Percentiles rank a stretch among this genome's conserved stretches.
Conservation (phyloP, 30 jellyfish, hydroid and myxozoan genomes). For the Aurelia aurita region DNA sequence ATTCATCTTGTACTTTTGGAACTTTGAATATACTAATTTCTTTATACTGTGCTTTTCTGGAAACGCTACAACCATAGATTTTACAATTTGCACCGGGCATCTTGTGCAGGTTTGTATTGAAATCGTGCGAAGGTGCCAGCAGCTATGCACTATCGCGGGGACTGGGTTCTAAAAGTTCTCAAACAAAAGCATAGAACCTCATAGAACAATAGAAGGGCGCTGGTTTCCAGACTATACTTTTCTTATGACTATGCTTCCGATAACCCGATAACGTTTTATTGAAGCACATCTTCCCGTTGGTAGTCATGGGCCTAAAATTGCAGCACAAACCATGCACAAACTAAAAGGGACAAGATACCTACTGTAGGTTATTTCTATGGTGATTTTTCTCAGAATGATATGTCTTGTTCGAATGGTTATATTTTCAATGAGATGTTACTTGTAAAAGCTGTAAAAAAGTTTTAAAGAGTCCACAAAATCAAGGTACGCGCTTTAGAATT, state of each 20-base stretch:
- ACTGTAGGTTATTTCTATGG: too few species aligned
- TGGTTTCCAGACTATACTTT: conserved; percentile 57
- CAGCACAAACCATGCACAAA: too few species aligned
- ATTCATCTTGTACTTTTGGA: conserved; percentile 43
- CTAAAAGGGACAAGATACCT: too few species aligned
- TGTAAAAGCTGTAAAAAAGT: too few species aligned
- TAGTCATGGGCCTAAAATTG: too few species aligned
- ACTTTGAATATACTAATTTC: conserved; percentile 44
- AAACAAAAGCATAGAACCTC: conserved; percentile 37
- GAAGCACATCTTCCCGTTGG: too few species aligned
- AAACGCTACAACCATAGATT: conserved; percentile 68
- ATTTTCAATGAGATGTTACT: too few species aligned
- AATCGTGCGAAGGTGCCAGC: not conserved
- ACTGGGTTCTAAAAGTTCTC: conserved; percentile 35
- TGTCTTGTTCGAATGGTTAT: too few species aligned
- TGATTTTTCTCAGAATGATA: too few species aligned
- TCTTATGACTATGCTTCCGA: conserved; percentile 38
- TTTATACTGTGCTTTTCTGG: conserved; percentile 33
- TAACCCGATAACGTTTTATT: too few species aligned
- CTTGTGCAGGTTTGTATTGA: not conserved
- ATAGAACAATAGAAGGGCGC: conserved; percentile 28
- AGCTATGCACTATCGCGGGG: conserved; percentile 57
- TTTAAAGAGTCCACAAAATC: too few species aligned
- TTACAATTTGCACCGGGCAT: conserved; percentile 61
- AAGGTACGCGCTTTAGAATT: too few species aligned